phyloP scores from a whole-genome alignment of 2,113 vertebrate species.

The Hylia prasina region DNA sequence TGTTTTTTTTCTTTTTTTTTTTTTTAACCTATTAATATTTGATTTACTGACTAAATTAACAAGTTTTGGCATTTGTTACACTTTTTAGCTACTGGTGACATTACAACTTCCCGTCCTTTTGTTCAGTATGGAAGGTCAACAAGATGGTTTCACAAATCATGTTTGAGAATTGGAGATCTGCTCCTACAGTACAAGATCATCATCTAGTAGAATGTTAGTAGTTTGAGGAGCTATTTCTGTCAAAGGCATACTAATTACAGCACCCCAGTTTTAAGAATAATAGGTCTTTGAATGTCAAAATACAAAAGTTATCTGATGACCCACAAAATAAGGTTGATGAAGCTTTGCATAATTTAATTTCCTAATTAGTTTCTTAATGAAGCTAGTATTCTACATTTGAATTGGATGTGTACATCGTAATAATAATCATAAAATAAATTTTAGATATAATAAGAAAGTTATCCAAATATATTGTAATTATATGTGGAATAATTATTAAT shows the following conservation, averaged over 20 bases:
- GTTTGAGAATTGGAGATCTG: background rate
- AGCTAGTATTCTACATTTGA: background rate
- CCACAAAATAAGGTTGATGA: conserved; percentile 32
- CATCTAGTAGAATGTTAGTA: background rate
- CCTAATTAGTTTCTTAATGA: conserved; percentile 30
- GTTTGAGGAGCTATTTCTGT: conserved; percentile 1
- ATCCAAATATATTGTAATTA: too few species aligned
- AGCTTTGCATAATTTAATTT: conserved; percentile 16
- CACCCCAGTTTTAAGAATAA: conserved; percentile 12
- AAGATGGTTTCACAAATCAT: background rate
- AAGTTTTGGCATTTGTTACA: background rate
- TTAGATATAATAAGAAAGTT: background rate
- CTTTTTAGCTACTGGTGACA: background rate
- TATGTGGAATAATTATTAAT: background rate
- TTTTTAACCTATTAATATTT: background rate
- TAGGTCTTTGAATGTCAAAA: conserved; percentile 23
- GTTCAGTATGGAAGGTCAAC: background rate
- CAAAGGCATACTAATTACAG: background rate
- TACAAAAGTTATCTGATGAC: conserved; percentile 24
- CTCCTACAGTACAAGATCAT: background rate
- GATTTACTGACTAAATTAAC: background rate
- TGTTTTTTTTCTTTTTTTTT: background rate
- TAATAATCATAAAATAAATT: background rate
- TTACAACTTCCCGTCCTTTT: background rate
- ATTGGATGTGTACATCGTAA: background rate